Evolutionary conservation across 2,797 vertebrate genomes (phyloP), one percentile per base, ranked within the genome.

Genomic region (Myotis pilosus): DNA sequence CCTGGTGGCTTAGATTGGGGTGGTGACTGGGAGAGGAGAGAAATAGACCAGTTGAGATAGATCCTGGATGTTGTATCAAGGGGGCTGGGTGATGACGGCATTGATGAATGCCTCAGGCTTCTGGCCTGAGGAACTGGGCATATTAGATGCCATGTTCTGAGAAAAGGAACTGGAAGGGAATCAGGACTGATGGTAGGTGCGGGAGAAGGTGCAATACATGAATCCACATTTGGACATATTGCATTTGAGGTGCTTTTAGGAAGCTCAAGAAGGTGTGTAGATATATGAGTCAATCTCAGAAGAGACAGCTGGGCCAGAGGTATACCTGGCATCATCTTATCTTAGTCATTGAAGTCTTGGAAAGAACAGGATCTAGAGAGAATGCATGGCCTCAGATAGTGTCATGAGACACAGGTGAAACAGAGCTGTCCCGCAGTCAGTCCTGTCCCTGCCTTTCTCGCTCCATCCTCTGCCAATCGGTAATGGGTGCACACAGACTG

Each of bases 351-450:
- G 38, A 76, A 89, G 36, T 6, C 44, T 66, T 30, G 19, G 75
- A 1, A 15, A 9, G 19, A 23, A 6, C 0, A 0, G 66, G 94
- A 7, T 13, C 25, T 22, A 3, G 23, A 5, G 10, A 86, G 72
- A 20, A 16, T 2, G 4, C 0, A 0, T 30, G 33, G 68, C 76
- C 8, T 33, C 0, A 0, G 33, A 12, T 6, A 1, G 55, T 11
- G 22, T n/a, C 53, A 71, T 20, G n/a, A 84, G 90, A 71, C 33
- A 44, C 75, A 28, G 7, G 25, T 0, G 0, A 2, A 13, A 12
- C 71, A 15, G 62, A 15, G 62, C 3, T 8, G n/a, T 12, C 79
- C 60, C 0, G 0, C 4, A 0, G 2, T 5, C 33, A 1, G 3
- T 25, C 10, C 25, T 4, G 19, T 16, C 16, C 7, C 22, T n/a